These are phyloP conservation scores for Onthophagus sagittarius DNA, from an alignment of 2,888 invertebrate genomes.

Conservation along the genomic window DNA sequence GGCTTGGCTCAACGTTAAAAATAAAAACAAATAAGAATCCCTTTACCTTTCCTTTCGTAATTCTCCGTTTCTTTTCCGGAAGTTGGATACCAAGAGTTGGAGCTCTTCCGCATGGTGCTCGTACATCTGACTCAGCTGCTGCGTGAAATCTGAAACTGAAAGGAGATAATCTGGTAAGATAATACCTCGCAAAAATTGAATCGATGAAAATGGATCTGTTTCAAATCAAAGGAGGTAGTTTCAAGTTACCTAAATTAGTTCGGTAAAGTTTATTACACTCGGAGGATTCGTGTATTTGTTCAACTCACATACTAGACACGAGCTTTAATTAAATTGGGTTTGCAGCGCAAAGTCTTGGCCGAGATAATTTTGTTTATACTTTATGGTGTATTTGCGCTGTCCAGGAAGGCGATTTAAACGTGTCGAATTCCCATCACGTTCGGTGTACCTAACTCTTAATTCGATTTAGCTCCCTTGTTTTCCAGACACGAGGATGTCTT, in stretches of 20 bases:
- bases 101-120: constrained; percentile 86
- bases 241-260: neutral
- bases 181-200: neutral
- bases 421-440: neutral
- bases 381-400: neutral
- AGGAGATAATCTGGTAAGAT: constrained; percentile 31
- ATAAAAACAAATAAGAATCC: no score
- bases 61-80: constrained; percentile 80
- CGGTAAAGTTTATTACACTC: neutral
- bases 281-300: neutral
- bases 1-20: neutral
- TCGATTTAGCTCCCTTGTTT: neutral
- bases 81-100: constrained; percentile 80
- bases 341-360: neutral
- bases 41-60: constrained; percentile 79
- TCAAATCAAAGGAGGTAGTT: neutral
- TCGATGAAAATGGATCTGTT: neutral
- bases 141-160: constrained; percentile 88
- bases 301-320: neutral
- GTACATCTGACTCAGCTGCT: constrained; percentile 83
- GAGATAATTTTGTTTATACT: neutral
- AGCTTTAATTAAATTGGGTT: neutral
- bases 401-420: neutral
- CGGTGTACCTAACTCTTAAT: neutral
- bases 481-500: no score